Conservation (phyloP, 2,797 vertebrate genomes). For the Urosaurus nigricauda region DNA sequence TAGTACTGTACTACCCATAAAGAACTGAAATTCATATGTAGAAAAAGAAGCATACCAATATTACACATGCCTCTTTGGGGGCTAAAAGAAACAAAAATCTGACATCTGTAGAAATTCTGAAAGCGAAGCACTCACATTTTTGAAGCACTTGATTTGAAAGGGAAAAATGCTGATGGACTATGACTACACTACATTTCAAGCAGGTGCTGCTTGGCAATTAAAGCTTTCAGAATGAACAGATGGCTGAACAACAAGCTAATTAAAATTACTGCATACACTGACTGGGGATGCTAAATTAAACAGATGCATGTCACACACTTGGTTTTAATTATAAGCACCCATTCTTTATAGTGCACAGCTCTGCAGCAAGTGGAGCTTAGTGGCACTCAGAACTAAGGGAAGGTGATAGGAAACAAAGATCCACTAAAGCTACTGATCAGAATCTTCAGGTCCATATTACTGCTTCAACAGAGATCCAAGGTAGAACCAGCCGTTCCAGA, state of each 20-base stretch:
- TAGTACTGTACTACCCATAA: not conserved
- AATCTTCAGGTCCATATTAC: not conserved
- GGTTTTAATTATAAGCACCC: conserved; percentile 8
- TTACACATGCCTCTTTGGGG: not conserved
- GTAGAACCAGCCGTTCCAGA: not conserved
- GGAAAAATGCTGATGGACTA: conserved; percentile 26
- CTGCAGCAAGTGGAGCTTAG: not conserved
- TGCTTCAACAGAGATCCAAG: not conserved
- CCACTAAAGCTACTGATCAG: not conserved
- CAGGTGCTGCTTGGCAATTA: conserved; percentile 37
- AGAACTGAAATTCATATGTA: not conserved
- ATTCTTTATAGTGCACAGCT: conserved; percentile 5
- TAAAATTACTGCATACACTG: conserved; percentile 36
- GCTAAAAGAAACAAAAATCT: not conserved
- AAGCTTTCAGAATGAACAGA: conserved; percentile 34
- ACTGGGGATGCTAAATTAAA: conserved; percentile 15
- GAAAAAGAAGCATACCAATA: not conserved
- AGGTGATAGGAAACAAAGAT: not conserved
- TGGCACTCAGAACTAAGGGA: not conserved
- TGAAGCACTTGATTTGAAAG: conserved; percentile 1
- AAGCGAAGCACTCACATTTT: conserved; percentile 21
- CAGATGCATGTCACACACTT: conserved; percentile 7
- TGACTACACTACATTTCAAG: conserved; percentile 21
- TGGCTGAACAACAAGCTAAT: conserved; percentile 42
- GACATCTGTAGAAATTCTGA: not conserved